A percentile compares a stretch with the other conserved stretches of the same genome.
phyloP scores from a whole-genome alignment of 2,888 invertebrate genomes.

The Protophormia terraenovae region DNA sequence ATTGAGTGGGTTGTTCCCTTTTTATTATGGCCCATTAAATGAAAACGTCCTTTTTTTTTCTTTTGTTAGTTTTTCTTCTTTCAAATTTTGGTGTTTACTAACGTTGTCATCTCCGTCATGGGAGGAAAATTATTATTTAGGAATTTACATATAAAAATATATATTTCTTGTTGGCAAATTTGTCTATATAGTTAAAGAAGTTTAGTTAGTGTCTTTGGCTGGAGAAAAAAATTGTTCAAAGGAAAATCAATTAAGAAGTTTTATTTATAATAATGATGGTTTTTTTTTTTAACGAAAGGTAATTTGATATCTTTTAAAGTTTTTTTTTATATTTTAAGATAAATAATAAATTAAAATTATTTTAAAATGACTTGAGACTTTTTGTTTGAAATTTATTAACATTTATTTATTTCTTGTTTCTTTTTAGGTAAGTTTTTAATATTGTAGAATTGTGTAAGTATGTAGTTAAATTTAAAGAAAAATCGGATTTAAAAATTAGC shows the following conservation, averaged over 20 bases:
- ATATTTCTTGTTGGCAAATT: neutral
- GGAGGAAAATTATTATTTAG: neutral
- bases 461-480: neutral
- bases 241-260: neutral
- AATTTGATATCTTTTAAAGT: neutral
- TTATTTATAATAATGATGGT: neutral
- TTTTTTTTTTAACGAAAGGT: too few species aligned
- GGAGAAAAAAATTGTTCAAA: neutral
- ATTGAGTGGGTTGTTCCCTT: constrained; percentile 39
- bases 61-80: neutral
- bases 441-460: neutral
- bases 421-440: constrained; percentile 36
- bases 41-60: neutral
- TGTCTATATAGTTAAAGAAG: neutral
- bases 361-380: too few species aligned
- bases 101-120: neutral
- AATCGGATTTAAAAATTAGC: too few species aligned
- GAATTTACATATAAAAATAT: neutral
- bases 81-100: neutral
- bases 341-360: neutral
- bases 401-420: neutral
- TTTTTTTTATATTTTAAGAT: neutral
- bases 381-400: neutral
- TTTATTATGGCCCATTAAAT: constrained; percentile 23
- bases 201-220: neutral